Evolutionary conservation across 2,888 invertebrate species (phyloP).

Genomic region (Oscheius sp.): DNA sequence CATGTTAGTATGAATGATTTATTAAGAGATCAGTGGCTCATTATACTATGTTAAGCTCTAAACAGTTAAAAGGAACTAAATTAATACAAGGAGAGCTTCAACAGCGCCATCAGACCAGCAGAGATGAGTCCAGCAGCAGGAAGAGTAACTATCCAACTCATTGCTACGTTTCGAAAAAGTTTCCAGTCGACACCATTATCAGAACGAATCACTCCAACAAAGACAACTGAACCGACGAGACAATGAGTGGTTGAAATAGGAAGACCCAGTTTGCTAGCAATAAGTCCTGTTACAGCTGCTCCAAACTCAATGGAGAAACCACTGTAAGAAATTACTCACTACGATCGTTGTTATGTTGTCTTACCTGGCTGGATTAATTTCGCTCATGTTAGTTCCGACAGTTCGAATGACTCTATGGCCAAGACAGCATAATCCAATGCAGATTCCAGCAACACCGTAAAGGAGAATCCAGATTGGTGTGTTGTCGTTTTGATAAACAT

Average conservation of each 20-base stretch:
- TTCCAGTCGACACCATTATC: conserved; percentile 75
- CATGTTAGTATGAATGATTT: too few relatives aligned
- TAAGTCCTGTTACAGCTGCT: conserved; percentile 90
- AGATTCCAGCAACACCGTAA: conserved; percentile 92
- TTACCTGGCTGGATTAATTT: conserved; percentile 94
- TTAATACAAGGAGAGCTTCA: not conserved
- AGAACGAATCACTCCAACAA: conserved; percentile 84
- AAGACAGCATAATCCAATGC: conserved; percentile 92
- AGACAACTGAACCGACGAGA: conserved; percentile 96
- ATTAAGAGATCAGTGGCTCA: not conserved
- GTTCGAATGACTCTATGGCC: conserved; percentile 94
- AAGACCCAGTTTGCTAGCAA: conserved; percentile 94
- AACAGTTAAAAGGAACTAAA: not conserved
- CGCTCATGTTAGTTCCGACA: conserved; percentile 93
- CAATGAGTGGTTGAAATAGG: conserved; percentile 98
- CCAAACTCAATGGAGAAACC: conserved; percentile 96
- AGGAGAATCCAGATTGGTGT: conserved; percentile 89
- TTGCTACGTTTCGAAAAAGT: conserved; percentile 84
- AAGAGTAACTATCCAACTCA: conserved; percentile 95
- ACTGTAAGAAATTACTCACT: too few relatives aligned
- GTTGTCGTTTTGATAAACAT: conserved; percentile 80
- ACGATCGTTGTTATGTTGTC: not conserved
- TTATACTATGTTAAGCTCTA: not conserved
- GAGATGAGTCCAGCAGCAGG: conserved; percentile 76
- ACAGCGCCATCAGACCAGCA: conserved; percentile 16